Conservation (phyloP, 2,888 invertebrate species). For the Aleiodes alternator region DNA sequence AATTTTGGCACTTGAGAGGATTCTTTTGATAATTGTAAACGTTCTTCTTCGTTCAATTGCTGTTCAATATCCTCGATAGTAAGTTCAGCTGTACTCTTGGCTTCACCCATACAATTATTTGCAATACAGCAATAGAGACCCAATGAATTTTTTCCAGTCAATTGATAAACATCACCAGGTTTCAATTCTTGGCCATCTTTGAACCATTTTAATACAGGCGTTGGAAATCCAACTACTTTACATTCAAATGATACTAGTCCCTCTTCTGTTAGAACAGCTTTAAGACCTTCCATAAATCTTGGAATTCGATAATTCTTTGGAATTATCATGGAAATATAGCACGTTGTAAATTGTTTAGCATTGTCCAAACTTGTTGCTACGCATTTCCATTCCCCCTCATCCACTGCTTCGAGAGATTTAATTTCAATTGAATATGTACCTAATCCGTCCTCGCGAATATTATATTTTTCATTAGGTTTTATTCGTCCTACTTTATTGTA, state of each 20-base stretch:
- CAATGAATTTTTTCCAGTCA: constrained; percentile 92
- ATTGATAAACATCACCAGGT: constrained; percentile 94
- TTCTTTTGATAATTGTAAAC: constrained; percentile 82
- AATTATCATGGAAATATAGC: constrained; percentile 86
- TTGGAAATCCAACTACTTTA: constrained; percentile 94
- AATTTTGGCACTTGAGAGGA: constrained; percentile 91
- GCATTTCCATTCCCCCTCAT: constrained; percentile 94
- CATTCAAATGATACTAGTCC: constrained; percentile 95
- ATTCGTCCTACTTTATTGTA: constrained; percentile 89
- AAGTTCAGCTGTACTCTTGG: constrained; percentile 89
- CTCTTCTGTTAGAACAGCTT: constrained; percentile 93
- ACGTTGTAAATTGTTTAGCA: constrained; percentile 85
- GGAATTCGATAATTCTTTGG: constrained; percentile 94
- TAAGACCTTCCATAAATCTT: constrained; percentile 91
- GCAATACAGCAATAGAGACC: constrained; percentile 93
- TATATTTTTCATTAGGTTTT: constrained; percentile 83
- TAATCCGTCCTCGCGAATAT: constrained; percentile 87
- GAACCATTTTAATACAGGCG: constrained; percentile 91
- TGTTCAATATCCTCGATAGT: constrained; percentile 94
- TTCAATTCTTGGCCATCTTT: constrained; percentile 94
- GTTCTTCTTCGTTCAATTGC: constrained; percentile 91
- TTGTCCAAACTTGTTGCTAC: constrained; percentile 87
- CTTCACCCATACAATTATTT: constrained; percentile 93
- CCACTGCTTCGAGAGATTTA: constrained; percentile 84
- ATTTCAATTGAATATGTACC: constrained; percentile 88